Evolutionary conservation across 2,888 invertebrate genomes (phyloP), one percentile per base, ranked within the genome.

Genomic region (Leucophora obtusa): DNA sequence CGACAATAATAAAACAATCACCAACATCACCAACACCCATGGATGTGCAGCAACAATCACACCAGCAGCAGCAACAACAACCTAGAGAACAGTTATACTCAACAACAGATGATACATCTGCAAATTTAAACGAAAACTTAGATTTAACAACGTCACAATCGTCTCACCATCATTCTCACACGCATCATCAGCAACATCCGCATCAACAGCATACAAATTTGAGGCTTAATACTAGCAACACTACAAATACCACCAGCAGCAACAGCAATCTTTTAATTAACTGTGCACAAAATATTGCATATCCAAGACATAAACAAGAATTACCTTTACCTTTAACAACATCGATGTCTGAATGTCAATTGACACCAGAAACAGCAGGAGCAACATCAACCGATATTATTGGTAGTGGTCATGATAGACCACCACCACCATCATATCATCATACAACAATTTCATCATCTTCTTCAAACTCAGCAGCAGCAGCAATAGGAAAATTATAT

Each of bases 391-490:
- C 28, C 7, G 15, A 28, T 4, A 47, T n/a, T 7, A 33, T 8
- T 54, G 53, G 11, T 11, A 53, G 14, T 3, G 17, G 58, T n/a
- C 24, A 51, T 59, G 83, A 83, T 21, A 79, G 83, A 33, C 83
- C 83, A 33, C 85, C 87, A 35, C 87, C 86, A 33, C 87, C 86
- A 33, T 84, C 87, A 73, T 87, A 86, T 74, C 84, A 81, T 70
- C 84, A 81, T 70, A 76, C 70, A 18, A 66, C 77, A 4, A 62
- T 76, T 69, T 51, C 54, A 69, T 43, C 79, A 58, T 58, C 24
- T 6, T 28, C 28, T 6, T 28, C 28, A 21, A 18, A 71, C 14
- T 21, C 79, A 17, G 54, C 71, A 21, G 21, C 68, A 24, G 63
- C 82, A 28, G 33, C 75, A 38, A 53, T 58, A 51, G 47, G 28